Evolutionary conservation across 2,888 invertebrate species (phyloP).

Genomic region (Anodontia alba): DNA sequence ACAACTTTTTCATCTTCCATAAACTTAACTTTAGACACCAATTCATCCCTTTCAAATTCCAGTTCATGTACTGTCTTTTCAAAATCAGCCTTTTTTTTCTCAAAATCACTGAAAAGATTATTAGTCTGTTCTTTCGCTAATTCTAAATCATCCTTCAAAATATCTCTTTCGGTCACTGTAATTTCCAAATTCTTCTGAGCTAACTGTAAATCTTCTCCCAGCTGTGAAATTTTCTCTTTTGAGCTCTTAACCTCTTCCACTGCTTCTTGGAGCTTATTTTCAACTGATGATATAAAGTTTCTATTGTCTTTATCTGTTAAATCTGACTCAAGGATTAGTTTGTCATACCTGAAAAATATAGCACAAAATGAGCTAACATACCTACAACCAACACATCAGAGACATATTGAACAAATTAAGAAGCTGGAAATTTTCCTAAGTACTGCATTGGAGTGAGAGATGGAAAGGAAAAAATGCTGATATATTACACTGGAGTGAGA

Average conservation of each 20-base stretch:
- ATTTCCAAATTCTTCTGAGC: constrained; percentile 46
- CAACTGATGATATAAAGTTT: constrained; percentile 54
- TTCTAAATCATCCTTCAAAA: constrained; percentile 14
- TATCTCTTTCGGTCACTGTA: constrained; percentile 39
- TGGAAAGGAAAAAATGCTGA: too few relatives aligned
- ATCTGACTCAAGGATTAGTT: constrained; percentile 66
- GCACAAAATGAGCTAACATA: too few relatives aligned
- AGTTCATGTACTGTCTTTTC: constrained; percentile 11
- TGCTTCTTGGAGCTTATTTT: constrained; percentile 55
- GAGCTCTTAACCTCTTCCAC: constrained; percentile 37
- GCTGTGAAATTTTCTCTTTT: constrained; percentile 33
- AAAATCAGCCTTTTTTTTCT: neutral
- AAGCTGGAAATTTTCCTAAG: too few relatives aligned
- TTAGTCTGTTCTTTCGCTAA: neutral
- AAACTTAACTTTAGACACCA: constrained; percentile 8
- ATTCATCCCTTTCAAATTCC: constrained; percentile 31
- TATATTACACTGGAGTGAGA: too few relatives aligned
- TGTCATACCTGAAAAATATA: constrained; percentile 69
- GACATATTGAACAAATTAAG: too few relatives aligned
- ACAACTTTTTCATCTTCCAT: neutral
- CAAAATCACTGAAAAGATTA: neutral
- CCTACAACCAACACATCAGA: too few relatives aligned
- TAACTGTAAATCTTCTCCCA: constrained; percentile 47
- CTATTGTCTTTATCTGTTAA: constrained; percentile 63
- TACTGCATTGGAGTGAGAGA: too few relatives aligned